Evolutionary conservation across 2,797 vertebrate species (phyloP).

Genomic region (Hephaestus fuliginosus): DNA sequence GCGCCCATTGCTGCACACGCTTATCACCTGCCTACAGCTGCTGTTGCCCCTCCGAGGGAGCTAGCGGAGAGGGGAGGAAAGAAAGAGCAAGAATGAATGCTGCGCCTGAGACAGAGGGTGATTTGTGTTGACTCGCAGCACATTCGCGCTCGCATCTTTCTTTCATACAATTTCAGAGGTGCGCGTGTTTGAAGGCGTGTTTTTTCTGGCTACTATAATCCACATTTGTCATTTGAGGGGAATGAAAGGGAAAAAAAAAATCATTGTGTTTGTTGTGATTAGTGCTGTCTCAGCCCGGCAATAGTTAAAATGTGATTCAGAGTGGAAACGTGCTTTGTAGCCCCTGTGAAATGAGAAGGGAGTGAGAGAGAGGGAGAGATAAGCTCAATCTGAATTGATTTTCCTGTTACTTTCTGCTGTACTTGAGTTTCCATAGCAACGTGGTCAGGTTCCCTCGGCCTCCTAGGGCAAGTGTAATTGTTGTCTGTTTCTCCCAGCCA

Average conservation of each 20-base stretch:
- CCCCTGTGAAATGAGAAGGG: slow-evolving; percentile 75
- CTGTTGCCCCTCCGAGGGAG: slow-evolving; percentile 74
- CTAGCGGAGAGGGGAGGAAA: slow-evolving; percentile 54
- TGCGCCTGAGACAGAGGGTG: slow-evolving; percentile 60
- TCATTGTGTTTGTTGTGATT: slow-evolving; percentile 51
- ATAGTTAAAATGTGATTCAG: slow-evolving; percentile 75
- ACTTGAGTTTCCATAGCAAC: slow-evolving; percentile 90
- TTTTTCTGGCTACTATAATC: slow-evolving; percentile 49
- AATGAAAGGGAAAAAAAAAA: slow-evolving; percentile 46
- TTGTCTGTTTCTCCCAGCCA: slow-evolving; percentile 84
- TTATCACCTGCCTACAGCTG: slow-evolving; percentile 87
- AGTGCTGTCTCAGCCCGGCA: slow-evolving; percentile 62
- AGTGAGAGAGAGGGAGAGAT: slow-evolving; percentile 67
- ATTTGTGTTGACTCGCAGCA: slow-evolving; percentile 69
- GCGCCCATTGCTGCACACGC: slow-evolving; percentile 70
- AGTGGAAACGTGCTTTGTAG: slow-evolving; percentile 71
- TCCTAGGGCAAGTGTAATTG: slow-evolving; percentile 90
- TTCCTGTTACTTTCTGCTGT: slow-evolving; percentile 88
- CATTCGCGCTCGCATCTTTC: slow-evolving; percentile 50
- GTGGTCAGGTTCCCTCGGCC: slow-evolving; percentile 87
- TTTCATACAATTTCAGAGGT: slow-evolving; percentile 52
- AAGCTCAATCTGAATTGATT: slow-evolving; percentile 87
- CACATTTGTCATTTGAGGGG: slow-evolving; percentile 48
- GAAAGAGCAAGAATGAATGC: slow-evolving; percentile 69
- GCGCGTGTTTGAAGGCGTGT: slow-evolving; percentile 27